Base-by-base conservation (phyloP, 2,888 invertebrate species). In the Drosophila affinis region DNA sequence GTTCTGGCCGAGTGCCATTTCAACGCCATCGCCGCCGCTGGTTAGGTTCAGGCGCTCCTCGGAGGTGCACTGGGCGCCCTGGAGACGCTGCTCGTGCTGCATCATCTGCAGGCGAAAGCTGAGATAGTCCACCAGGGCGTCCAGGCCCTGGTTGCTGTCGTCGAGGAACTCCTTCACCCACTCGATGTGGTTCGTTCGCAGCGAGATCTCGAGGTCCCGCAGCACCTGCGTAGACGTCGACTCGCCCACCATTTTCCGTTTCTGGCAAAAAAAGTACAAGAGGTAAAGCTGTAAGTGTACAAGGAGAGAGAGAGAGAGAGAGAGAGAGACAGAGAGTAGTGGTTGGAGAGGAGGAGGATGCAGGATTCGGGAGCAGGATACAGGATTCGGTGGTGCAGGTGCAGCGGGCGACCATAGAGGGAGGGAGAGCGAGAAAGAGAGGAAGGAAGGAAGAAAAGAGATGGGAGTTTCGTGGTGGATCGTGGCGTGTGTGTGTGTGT, bases 181-280 rank as follows among this genome's bases (percentile, higher is more conserved):
- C 98, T 99, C 99, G 92, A 99, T 99, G 93, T 98, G 98, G 94
- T 99, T 99, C 78, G 99, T 99, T 90, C 99, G 95, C 89, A 99
- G 93, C 52, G 99, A 99, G 91, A 99, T 99, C 94, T 99, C 99
- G 92, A 99, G 94, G 94, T 99, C 99, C 90, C 99, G 95, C 75
- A 99, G 94, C 85, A 99, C 98, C 94, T 99, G 98, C 52, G 99
- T 99, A 64, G 99, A 99, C 72, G 99, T 99, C 57, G 98, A 97
- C 92, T 98, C 98, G 70, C 98, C 97, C 74, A 98, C 96, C 95
- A 98, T 97, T 94, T 98, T 98, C 91, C 98, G 94, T 95, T 98
- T 98, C 98, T 98, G 95, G 72, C 95, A 95, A 92, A 93, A 92
- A 90, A 92, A 92, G 92, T 93, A 92, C 91, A 92, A 87, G 79